phyloP scores from a whole-genome alignment of 2,888 invertebrate genomes.

The Dusona sp. region DNA sequence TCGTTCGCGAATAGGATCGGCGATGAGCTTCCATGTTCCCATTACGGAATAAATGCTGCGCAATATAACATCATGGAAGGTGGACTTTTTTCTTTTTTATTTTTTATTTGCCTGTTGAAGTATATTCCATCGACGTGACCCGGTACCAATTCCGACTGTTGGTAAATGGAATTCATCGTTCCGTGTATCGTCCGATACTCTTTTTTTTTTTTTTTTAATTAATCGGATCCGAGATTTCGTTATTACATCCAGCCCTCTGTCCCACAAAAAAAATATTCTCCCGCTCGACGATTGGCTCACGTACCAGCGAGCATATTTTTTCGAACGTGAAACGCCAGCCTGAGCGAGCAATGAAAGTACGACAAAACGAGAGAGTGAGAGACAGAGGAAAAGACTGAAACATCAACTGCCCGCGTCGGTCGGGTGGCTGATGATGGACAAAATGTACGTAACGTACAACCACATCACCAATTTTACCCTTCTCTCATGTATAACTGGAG shows the following conservation, averaged over 20 bases:
- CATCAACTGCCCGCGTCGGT: conserved; percentile 77
- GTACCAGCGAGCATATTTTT: conserved; percentile 84
- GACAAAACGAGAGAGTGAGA: conserved; percentile 62
- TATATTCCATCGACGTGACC: conserved; percentile 35
- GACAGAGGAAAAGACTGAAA: conserved; percentile 75
- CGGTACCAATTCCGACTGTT: conserved; percentile 38
- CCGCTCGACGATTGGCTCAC: conserved; percentile 81
- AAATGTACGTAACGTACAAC: conserved; percentile 78
- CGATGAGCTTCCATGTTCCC: conserved; percentile 23
- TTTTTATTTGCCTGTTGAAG: conserved; percentile 41
- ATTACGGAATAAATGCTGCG: conserved; percentile 48
- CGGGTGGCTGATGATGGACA: conserved; percentile 81
- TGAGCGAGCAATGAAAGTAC: conserved; percentile 65
- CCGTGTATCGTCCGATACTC: conserved; percentile 58
- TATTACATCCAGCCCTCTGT: conserved; percentile 64
- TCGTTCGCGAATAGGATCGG: background rate
- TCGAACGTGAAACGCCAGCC: conserved; percentile 82
- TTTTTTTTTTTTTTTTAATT: conserved; percentile 76
- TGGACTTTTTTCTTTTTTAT: conserved; percentile 26
- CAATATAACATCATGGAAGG: conserved; percentile 49
- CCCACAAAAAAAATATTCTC: conserved; percentile 29
- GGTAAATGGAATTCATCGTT: conserved; percentile 50
- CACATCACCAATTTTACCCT: conserved; percentile 64
- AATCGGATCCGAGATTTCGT: conserved; percentile 81
- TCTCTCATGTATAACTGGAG: conserved; percentile 44